Evolutionary conservation across 92 coral and sea anemone species (phyloP).

Genomic region (Phenganax subtilis): DNA sequence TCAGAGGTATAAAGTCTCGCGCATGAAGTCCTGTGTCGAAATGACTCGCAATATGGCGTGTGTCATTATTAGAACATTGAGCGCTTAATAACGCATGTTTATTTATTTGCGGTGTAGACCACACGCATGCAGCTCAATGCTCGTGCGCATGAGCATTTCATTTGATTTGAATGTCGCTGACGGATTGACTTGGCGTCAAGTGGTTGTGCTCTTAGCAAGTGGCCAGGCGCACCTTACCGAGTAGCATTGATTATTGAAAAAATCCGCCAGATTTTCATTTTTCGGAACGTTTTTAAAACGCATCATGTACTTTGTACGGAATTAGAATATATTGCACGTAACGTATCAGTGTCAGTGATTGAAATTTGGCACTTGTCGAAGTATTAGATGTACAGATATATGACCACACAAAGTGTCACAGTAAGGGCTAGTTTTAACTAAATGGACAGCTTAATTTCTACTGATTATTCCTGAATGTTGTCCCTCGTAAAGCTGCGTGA

Average conservation of each 20-base stretch:
- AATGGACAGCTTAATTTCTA: background rate
- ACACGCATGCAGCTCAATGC: conserved; percentile 40
- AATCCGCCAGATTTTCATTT: background rate
- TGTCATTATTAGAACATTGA: conserved; percentile 41
- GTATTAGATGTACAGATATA: conserved; percentile 7
- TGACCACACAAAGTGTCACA: conserved; percentile 35
- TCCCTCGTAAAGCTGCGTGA: conserved; percentile 11
- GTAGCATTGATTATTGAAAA: background rate
- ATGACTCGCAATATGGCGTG: conserved; percentile 25
- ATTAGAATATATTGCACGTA: background rate
- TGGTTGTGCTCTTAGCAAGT: conserved; percentile 39
- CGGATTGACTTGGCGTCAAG: conserved; percentile 39
- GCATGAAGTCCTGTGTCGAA: conserved; percentile 8
- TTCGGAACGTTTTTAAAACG: background rate
- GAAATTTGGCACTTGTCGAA: conserved; percentile 30
- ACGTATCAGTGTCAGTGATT: background rate
- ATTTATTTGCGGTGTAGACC: conserved; percentile 36
- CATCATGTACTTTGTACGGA: background rate
- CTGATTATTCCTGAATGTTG: conserved; percentile 6
- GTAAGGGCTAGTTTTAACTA: background rate
- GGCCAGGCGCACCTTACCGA: conserved; percentile 20
- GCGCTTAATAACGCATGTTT: conserved; percentile 42
- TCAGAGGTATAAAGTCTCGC: background rate
- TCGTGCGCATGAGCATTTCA: conserved; percentile 25
- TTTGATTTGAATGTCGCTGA: conserved; percentile 37